Percentiles rank a stretch among this genome's conserved stretches.
These are phyloP conservation scores for Noctua comes DNA, from an alignment of 2,888 invertebrate genomes.

Conservation along the genomic window DNA sequence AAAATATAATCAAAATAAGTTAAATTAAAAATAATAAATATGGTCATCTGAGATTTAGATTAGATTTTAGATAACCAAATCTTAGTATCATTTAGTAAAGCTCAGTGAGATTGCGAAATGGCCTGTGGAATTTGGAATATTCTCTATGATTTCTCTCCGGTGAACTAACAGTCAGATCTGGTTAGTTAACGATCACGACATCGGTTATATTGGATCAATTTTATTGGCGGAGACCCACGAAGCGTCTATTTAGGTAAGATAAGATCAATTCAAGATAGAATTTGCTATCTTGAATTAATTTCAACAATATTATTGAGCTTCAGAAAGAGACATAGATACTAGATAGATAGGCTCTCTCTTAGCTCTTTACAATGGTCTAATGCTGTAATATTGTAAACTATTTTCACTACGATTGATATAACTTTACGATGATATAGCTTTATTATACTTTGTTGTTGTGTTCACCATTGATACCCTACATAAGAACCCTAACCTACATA, in stretches of 20 bases:
- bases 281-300: slow-evolving; percentile 65
- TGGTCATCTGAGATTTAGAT: too few species aligned
- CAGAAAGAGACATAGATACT: neutral
- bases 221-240: slow-evolving; percentile 65
- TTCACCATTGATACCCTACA: neutral
- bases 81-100: neutral
- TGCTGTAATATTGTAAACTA: neutral
- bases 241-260: slow-evolving; percentile 60
- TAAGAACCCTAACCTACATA: too few species aligned
- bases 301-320: slow-evolving; percentile 61
- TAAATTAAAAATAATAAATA: too few species aligned
- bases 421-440: neutral
- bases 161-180: slow-evolving; percentile 30
- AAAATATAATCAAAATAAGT: too few species aligned
- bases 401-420: slow-evolving; percentile 1
- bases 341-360: slow-evolving; percentile 7
- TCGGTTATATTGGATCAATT: slow-evolving; percentile 61
- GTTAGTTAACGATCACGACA: slow-evolving; percentile 53
- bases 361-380: neutral
- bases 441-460: neutral
- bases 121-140: slow-evolving; percentile 20
- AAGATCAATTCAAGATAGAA: slow-evolving; percentile 63
- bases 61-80: neutral
- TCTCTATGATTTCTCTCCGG: neutral
- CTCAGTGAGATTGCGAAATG: slow-evolving; percentile 1